Base-by-base conservation (phyloP, 2,888 invertebrate genomes). In the Margaritifera margaritifera region DNA sequence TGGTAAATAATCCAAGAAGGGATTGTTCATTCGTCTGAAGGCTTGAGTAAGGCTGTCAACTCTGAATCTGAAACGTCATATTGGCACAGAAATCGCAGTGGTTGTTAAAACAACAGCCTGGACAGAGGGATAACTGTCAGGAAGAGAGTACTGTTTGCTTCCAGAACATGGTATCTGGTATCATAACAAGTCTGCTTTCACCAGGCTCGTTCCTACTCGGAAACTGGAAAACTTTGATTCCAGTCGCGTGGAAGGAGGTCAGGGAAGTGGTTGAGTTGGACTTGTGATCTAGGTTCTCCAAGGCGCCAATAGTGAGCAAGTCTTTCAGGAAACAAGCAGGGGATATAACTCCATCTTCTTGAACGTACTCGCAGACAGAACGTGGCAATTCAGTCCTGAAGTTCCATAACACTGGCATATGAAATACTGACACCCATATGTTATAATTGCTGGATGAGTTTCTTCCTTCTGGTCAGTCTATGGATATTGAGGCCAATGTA, bases 271-370 rank as follows among this genome's bases (percentile, higher is more conserved):
- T 56, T 62, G 67, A 68, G 18, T 2, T 68, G 52, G 60, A 61
- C 64, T 73, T 68, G 60, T 73, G 73, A 50, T 73, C 68, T 20
- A 73, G 4, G 56, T 66, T 66, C 55, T 72, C 70, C 19, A 72
- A n/a, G 19, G 61, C 70, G n/a, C 25, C 71, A 31, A 57, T 58
- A 65, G 66, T 72, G 42, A 72, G 67, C 11, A 65, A 2, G 19
- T 63, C 55, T 31, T 60, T 24, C 22, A 5, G 64, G 15, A 72
- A 2, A 56, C n/a, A 24, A 51, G 71, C 2, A 19, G 68, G 56
- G 58, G 22, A 54, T n/a, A 69, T 57, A 4, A 69, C 27, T n/a
- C 64, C 66, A 24, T 71, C 70, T 8, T 1, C 31, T 31, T 0
- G 31, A 6, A 31, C 31, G 8, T 0, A 8, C 31, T 8, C 8